Percentiles rank a stretch among this genome's conserved stretches.
Evolutionary conservation across 2,797 vertebrate genomes (phyloP).

Genomic region (Acrossocheilus wenchowensis): DNA sequence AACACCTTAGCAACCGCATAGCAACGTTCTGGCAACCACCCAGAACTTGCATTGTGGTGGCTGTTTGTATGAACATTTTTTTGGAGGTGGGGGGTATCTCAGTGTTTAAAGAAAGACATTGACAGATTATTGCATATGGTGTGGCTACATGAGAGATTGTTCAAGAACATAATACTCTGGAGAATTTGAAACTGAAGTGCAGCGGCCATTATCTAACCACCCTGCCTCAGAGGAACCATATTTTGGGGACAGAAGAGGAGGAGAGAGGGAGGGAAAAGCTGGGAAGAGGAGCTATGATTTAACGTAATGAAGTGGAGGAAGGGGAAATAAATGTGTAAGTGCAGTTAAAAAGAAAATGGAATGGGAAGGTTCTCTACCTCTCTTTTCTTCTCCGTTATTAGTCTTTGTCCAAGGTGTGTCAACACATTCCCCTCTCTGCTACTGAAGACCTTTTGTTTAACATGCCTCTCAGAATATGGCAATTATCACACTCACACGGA

Average conservation of each 20-base stretch:
- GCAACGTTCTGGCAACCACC: neutral
- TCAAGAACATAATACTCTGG: slow-evolving; percentile 4
- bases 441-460: slow-evolving; percentile 36
- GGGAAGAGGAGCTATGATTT: neutral
- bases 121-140: slow-evolving; percentile 20
- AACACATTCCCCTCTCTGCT: slow-evolving; percentile 19
- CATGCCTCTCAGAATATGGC: neutral
- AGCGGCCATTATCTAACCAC: neutral
- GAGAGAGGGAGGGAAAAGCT: neutral
- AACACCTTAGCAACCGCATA: neutral
- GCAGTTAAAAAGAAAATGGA: neutral
- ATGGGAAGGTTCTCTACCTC: neutral
- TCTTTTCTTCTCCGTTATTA: slow-evolving; percentile 14
- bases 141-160: neutral
- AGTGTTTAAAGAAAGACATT: neutral
- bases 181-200: slow-evolving; percentile 4
- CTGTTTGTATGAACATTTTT: neutral
- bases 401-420: slow-evolving; percentile 26
- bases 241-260: neutral
- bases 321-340: slow-evolving; percentile 8
- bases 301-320: slow-evolving; percentile 11
- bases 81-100: neutral
- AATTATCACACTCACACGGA: slow-evolving; percentile 34
- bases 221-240: slow-evolving; percentile 8
- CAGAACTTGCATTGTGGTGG: neutral